Base-by-base conservation (phyloP, 2,113 vertebrate species). In the Eptatretus burgeri region DNA sequence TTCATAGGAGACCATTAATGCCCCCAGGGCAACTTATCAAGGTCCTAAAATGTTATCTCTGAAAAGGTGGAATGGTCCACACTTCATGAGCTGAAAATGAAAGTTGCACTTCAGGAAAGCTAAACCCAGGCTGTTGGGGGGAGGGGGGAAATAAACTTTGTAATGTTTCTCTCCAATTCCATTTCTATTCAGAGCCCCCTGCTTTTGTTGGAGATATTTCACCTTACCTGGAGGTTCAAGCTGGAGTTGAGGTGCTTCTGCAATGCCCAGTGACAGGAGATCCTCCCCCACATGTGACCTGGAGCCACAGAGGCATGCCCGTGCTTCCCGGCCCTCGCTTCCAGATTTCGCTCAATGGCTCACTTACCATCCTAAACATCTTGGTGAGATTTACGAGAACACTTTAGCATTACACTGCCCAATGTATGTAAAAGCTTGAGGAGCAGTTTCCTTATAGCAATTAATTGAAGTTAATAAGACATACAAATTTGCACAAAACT, bases 221-320 rank as follows among this genome's bases (percentile, higher is more conserved):
- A 68, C 78, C 81, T 9, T 85, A 80, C 69, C 76, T 75, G 68
- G 82, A 86, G 12, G 84, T 87, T 67, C 80, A 84, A 14, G 72
- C 94, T 64, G 91, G 91, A 5, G 82, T 84, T 20, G 93, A 86
- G 5, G 81, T 81, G 62, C 70, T 96, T 69, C 67, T 98, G 64
- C 83, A 85, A 65, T 98, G 91, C 63, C 82, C 91, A 67, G 87
- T 91, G n/a, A 77, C 77, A 65, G 89, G 89, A 71, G 84, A 96
- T 67, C 91, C 91, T 0, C 72, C 75, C 64, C 89, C 89, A 52
- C 82, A 74, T 63, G 91, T 98, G 69, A 83, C 79, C 66, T 98
- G 91, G 91, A 88, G 75, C 73, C 84, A 81, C 70, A 78, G 75
- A 51, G 88, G 88, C 62, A 69, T 81, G 13, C 77, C 77, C 3